phyloP scores from a whole-genome alignment of 2,797 vertebrate species.

The Tapera naevia region DNA sequence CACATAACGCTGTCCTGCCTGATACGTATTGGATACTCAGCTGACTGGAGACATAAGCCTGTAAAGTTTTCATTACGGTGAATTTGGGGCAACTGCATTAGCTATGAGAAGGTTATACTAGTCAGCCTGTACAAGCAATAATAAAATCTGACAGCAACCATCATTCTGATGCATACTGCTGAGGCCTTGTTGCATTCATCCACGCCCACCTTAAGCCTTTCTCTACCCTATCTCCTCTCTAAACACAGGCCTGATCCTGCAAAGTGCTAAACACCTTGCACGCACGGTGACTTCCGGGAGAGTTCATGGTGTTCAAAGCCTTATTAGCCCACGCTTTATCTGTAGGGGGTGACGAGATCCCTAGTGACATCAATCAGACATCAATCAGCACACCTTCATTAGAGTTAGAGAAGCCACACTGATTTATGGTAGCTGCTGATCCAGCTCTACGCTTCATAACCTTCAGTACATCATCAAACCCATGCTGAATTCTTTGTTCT shows the following conservation, averaged over 20 bases:
- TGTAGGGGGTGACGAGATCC: conserved; percentile 38
- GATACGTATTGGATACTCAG: neutral
- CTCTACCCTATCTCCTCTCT: neutral
- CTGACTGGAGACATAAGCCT: neutral
- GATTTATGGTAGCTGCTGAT: conserved; percentile 34
- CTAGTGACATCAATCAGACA: conserved; percentile 35
- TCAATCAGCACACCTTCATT: conserved; percentile 47
- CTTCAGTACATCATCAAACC: conserved; percentile 48
- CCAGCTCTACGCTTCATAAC: conserved; percentile 32
- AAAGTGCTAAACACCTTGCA: neutral
- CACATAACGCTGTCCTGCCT: neutral
- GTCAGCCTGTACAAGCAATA: neutral
- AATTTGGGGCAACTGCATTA: neutral
- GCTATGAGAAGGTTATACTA: neutral
- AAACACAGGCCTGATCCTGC: neutral
- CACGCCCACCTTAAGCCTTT: neutral
- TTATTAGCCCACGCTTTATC: conserved; percentile 40
- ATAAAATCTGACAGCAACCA: neutral
- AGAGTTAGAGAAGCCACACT: neutral
- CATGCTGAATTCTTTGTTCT: conserved; percentile 53
- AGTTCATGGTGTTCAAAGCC: conserved; percentile 5
- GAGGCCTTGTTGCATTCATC: neutral
- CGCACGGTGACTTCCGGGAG: neutral
- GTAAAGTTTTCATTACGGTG: neutral
- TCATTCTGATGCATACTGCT: neutral